Evolutionary conservation across 1,140 invertebrate species (phyloP).

Genomic region (Orius laevigatus): DNA sequence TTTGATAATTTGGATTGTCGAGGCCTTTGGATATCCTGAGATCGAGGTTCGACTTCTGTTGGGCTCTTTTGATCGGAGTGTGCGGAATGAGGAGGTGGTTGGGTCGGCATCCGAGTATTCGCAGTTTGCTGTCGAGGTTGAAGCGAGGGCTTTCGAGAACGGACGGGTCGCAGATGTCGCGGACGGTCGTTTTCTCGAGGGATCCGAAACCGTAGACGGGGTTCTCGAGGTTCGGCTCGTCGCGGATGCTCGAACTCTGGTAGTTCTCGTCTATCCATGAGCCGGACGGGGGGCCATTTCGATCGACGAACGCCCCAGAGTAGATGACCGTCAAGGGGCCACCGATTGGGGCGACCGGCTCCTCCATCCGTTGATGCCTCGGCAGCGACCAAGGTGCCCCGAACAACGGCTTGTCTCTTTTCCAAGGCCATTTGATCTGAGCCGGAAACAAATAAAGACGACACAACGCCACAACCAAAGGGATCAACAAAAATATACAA

Average conservation of each 20-base stretch:
- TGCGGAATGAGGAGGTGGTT: constrained; percentile 21
- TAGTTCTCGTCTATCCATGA: constrained; percentile 22
- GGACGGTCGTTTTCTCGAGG: constrained; percentile 13
- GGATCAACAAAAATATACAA: constrained; percentile 18
- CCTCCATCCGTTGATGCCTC: constrained; percentile 18
- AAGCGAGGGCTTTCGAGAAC: constrained; percentile 19
- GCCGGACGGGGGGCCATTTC: constrained; percentile 19
- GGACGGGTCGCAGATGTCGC: constrained; percentile 13
- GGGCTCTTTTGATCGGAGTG: constrained; percentile 13
- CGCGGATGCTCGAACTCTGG: constrained; percentile 3
- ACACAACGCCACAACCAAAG: constrained; percentile 20
- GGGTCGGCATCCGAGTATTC: constrained; percentile 21
- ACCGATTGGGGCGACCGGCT: constrained; percentile 11
- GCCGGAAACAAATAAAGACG: constrained; percentile 18
- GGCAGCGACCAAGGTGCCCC: constrained; percentile 11
- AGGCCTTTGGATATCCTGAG: constrained; percentile 18
- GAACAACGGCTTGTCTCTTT: constrained; percentile 18
- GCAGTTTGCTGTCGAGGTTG: constrained; percentile 20
- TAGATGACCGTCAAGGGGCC: constrained; percentile 23
- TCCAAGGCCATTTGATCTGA: constrained; percentile 21
- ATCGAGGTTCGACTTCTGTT: constrained; percentile 53
- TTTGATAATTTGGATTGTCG: constrained; percentile 20
- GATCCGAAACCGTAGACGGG: constrained; percentile 15
- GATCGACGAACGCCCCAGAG: constrained; percentile 23
- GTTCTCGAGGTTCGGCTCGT: constrained; percentile 15